These are phyloP conservation scores for Elysia chlorotica DNA, from an alignment of 1,140 invertebrate species.

Conservation along the genomic window DNA sequence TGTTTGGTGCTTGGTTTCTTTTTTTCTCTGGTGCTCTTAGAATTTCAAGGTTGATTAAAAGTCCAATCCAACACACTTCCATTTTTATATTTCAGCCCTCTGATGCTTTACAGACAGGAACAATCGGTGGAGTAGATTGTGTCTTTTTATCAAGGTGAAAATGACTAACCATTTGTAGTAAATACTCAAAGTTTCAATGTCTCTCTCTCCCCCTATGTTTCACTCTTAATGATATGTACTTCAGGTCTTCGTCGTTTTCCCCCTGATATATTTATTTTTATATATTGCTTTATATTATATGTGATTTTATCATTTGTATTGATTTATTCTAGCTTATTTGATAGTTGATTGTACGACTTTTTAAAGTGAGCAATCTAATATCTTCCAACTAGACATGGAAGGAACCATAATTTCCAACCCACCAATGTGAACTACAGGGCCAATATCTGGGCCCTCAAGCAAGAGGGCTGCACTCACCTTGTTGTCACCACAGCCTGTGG, in stretches of 20 bases:
- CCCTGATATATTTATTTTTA: background rate
- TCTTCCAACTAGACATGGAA: slow-evolving; percentile 75
- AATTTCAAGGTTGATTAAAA: background rate
- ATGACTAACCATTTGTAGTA: too few relatives aligned
- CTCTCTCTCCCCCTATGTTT: too few relatives aligned
- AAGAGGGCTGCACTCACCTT: slow-evolving; percentile 88
- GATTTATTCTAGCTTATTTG: too few relatives aligned
- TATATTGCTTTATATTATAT: background rate
- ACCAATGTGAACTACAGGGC: slow-evolving; percentile 92
- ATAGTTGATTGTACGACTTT: background rate
- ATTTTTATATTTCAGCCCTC: slow-evolving; percentile 69
- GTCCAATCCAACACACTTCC: background rate
- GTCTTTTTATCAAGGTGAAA: slow-evolving; percentile 78
- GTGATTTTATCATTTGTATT: background rate
- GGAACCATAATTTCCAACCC: slow-evolving; percentile 81
- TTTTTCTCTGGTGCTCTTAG: background rate
- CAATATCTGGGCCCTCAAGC: slow-evolving; percentile 92
- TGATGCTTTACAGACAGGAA: slow-evolving; percentile 72
- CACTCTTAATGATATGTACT: background rate
- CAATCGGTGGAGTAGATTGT: slow-evolving; percentile 78
- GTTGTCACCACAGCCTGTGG: slow-evolving; percentile 91
- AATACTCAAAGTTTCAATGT: too few relatives aligned
- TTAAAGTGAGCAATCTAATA: background rate
- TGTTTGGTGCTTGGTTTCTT: background rate
- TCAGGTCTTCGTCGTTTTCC: background rate